Evolutionary conservation across 2,797 vertebrate species (phyloP), one percentile per base, ranked within the genome.

Genomic region (Buceros bicornis): DNA sequence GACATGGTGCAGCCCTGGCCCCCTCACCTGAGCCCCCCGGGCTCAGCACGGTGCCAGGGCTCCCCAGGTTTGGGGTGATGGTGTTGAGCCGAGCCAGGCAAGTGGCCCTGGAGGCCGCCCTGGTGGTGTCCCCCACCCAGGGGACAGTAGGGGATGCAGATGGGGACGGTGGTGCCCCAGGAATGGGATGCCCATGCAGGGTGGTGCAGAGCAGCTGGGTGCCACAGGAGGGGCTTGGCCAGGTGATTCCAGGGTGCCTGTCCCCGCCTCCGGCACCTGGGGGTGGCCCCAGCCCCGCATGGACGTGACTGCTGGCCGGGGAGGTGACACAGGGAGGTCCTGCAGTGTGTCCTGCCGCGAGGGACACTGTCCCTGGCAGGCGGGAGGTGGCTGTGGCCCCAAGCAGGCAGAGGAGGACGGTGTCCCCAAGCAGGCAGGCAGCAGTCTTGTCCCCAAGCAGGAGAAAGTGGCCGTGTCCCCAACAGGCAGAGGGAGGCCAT

Each of bases 141-240:
- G n/a, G 66, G 31, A 67, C 31, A 35, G 19, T 3, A 9, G 20
- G 5, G 37, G 18, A 7, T n/a, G 17, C 5, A 5, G 58, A 16
- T 4, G 6, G 24, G 12, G 26, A 26, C 40, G 0, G 0, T 20
- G 54, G 45, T 67, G 26, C 26, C 24, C 2, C 0, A 33, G 0
- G 0, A 54, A 69, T 6, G 51, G 33, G 29, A 25, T 0, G 0
- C 16, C 37, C 9, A 4, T 13, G 40, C 35, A 13, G 18, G 40
- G n/a, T 40, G 37, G 37, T 40, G 37, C 37, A 12, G 37, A 66
- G 74, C 25, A 33, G 18, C 16, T 26, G 56, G 14, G 35, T 79
- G 53, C 22, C 37, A 71, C 8, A 53, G 62, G 33, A 70, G 11
- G 11, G 22, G n/a, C 17, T 61, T 8, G 1, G 20, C 20, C 22